Conservation (phyloP, 2,888 invertebrate species). For the Agrypnus murinus region DNA sequence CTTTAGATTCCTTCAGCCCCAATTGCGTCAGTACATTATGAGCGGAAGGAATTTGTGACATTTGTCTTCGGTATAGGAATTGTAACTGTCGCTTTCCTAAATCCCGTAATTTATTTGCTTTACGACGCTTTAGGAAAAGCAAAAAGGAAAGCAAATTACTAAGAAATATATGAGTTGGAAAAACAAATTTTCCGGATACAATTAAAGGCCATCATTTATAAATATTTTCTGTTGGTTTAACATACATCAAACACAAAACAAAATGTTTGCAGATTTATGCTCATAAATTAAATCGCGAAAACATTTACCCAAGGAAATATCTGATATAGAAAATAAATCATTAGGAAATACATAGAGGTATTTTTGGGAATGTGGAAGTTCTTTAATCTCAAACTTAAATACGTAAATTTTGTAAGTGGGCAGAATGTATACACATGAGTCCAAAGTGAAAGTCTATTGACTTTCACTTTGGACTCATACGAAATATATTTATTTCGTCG, state of each 20-base stretch:
- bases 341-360: too few species aligned
- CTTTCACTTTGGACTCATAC: conserved; percentile 22
- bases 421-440: background rate
- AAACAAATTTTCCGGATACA: conserved; percentile 16
- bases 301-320: too few species aligned
- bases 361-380: background rate
- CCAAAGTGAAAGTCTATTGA: conserved; percentile 32
- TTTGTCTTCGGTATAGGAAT: conserved; percentile 38
- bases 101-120: conserved; percentile 30
- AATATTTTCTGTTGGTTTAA: background rate
- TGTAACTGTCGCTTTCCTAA: conserved; percentile 28
- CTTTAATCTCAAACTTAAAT: conserved; percentile 3
- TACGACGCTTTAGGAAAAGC: conserved; percentile 24
- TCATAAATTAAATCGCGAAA: too few species aligned
- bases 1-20: conserved; percentile 40
- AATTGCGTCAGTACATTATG: conserved; percentile 39
- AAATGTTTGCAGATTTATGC: too few species aligned
- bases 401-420: conserved; percentile 9
- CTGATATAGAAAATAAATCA: too few species aligned
- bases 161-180: conserved; percentile 17
- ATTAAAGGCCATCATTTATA: background rate
- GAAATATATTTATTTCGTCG: conserved; percentile 21
- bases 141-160: conserved; percentile 29
- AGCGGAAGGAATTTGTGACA: conserved; percentile 40
- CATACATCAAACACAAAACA: too few species aligned